Conservation (phyloP, 2,113 vertebrate genomes). For the Phrynosoma platyrhinos region DNA sequence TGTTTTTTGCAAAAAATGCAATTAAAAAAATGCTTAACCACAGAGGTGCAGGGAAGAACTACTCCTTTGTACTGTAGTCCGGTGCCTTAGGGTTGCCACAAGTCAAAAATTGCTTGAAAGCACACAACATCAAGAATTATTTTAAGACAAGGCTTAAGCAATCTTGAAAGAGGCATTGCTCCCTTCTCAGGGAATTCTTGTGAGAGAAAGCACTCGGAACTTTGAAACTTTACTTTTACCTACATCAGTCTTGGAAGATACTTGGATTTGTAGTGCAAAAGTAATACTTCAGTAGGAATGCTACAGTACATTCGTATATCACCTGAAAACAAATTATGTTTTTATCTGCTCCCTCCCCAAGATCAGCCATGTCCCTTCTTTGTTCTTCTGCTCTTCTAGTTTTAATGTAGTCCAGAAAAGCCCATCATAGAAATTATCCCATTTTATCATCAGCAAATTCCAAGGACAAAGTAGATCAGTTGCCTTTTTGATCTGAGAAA, state of each 20-base stretch:
- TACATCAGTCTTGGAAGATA: no score
- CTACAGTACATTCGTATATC: neutral
- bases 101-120: no score
- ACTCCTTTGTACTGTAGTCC: neutral
- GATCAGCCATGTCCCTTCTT: neutral
- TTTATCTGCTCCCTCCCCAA: neutral
- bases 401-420: neutral
- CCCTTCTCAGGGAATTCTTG: neutral
- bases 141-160: neutral
- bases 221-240: no score
- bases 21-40: neutral
- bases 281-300: no score
- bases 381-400: neutral
- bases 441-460: neutral
- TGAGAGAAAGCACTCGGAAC: neutral
- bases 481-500: neutral
- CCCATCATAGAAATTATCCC: neutral
- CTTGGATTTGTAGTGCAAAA: no score
- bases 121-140: neutral
- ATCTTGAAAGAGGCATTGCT: neutral
- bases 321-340: neutral
- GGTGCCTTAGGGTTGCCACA: no score
- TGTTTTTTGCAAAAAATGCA: no score
- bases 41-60: neutral
- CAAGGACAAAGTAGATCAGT: no score